Evolutionary conservation across 1,140 invertebrate genomes (phyloP).

Genomic region (Neodiprion pinetum): DNA sequence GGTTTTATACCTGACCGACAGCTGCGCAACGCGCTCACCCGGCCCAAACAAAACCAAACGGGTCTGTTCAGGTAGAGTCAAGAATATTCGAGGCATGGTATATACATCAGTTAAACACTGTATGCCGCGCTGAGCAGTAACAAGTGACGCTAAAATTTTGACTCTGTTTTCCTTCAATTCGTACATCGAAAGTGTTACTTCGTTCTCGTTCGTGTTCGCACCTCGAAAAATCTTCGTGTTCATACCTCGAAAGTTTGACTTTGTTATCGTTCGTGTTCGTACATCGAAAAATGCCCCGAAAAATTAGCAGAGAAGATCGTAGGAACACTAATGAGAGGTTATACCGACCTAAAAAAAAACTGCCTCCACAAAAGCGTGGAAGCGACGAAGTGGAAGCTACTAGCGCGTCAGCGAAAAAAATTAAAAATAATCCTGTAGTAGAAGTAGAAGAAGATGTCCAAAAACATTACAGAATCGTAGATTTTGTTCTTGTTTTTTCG

Average conservation of each 20-base stretch:
- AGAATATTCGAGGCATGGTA: constrained; percentile 7
- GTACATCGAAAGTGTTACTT: no score
- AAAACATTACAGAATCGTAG: constrained; percentile 31
- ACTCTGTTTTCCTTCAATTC: constrained; percentile 9
- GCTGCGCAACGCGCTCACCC: neutral
- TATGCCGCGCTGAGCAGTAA: constrained; percentile 1
- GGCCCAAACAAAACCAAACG: neutral
- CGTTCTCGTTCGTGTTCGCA: constrained; percentile 8
- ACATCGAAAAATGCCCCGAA: constrained; percentile 22
- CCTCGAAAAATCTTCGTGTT: constrained; percentile 12
- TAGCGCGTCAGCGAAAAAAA: constrained; percentile 33
- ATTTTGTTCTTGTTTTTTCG: constrained; percentile 30
- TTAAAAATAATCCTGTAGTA: constrained; percentile 11
- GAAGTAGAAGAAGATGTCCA: constrained; percentile 23
- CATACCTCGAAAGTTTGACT: no score
- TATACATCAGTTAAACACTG: constrained; percentile 12
- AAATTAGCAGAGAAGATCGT: constrained; percentile 20
- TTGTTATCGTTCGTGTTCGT: constrained; percentile 13
- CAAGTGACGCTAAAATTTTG: constrained; percentile 16
- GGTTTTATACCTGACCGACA: constrained; percentile 9
- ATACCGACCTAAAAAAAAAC: constrained; percentile 25
- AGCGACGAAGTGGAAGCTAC: constrained; percentile 19
- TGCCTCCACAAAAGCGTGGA: constrained; percentile 26
- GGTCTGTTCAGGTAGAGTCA: neutral
- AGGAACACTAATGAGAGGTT: neutral